Evolutionary conservation across 2,797 vertebrate genomes (phyloP).

Genomic region (Semaprochilodus insignis): DNA sequence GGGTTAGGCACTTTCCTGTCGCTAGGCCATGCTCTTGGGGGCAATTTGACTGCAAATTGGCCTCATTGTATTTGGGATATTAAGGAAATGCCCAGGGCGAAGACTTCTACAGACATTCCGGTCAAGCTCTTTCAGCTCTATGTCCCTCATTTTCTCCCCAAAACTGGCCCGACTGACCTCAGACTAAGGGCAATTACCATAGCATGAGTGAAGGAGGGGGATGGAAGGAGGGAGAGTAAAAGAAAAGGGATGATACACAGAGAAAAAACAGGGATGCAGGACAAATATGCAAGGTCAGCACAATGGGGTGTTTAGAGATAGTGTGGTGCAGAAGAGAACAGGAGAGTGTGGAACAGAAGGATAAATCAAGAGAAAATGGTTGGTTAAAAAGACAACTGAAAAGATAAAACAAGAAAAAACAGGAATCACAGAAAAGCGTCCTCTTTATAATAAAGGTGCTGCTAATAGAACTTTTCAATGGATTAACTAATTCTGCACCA

Average conservation of each 20-base stretch:
- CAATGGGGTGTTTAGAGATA: background rate
- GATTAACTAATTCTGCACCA: background rate
- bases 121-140: conserved; percentile 26
- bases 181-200: conserved; percentile 39
- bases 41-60: conserved; percentile 47
- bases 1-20: conserved; percentile 10
- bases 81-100: conserved; percentile 51
- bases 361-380: background rate
- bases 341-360: background rate
- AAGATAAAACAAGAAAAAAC: background rate
- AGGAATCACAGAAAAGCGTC: background rate
- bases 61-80: conserved; percentile 43
- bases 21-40: conserved; percentile 10
- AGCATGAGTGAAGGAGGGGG: conserved; percentile 23
- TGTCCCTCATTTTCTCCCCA: conserved; percentile 36
- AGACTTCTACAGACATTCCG: conserved; percentile 44
- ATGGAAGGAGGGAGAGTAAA: background rate
- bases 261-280: conserved; percentile 18
- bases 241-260: background rate
- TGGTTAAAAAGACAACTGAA: background rate
- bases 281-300: conserved; percentile 5
- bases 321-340: background rate
- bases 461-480: background rate
- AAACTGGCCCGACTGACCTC: conserved; percentile 34
- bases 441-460: background rate